phyloP scores from a whole-genome alignment of 2,113 vertebrate species.

The Entomyzon cyanotis region DNA sequence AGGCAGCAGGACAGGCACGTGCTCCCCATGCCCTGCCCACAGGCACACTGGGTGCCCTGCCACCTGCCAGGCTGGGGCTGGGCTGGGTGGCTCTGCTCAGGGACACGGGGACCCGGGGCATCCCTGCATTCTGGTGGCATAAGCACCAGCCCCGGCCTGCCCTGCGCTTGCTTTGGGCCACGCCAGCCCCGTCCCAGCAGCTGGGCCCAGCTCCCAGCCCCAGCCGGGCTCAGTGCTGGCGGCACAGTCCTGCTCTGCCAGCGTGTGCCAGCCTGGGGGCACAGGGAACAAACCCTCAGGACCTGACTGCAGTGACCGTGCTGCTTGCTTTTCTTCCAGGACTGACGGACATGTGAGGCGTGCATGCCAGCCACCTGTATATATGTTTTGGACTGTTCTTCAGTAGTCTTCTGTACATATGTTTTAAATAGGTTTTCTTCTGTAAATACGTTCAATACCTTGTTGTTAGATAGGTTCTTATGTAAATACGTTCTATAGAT shows the following conservation, averaged over 20 bases:
- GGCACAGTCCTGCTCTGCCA: not conserved
- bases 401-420: not conserved
- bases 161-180: not conserved
- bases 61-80: not conserved
- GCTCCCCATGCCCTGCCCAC: not conserved
- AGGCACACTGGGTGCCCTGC: not conserved
- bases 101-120: not conserved
- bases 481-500: not conserved
- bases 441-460: not conserved
- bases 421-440: not conserved
- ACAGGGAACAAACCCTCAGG: not conserved
- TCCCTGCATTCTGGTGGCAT: not conserved
- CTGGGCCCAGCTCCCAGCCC: not conserved
- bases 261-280: not conserved
- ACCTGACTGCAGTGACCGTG: rapidly evolving
- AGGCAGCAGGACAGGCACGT: not conserved
- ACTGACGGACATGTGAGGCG: rapidly evolving
- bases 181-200: rapidly evolving
- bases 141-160: not conserved
- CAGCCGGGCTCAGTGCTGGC: not conserved
- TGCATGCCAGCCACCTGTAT: not conserved
- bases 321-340: not conserved
- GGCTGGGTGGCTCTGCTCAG: not conserved
- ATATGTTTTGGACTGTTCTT: not conserved
- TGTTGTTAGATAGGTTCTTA: not conserved